Conservation (phyloP, 1,140 invertebrate species). For the Scylla paramamosain region DNA sequence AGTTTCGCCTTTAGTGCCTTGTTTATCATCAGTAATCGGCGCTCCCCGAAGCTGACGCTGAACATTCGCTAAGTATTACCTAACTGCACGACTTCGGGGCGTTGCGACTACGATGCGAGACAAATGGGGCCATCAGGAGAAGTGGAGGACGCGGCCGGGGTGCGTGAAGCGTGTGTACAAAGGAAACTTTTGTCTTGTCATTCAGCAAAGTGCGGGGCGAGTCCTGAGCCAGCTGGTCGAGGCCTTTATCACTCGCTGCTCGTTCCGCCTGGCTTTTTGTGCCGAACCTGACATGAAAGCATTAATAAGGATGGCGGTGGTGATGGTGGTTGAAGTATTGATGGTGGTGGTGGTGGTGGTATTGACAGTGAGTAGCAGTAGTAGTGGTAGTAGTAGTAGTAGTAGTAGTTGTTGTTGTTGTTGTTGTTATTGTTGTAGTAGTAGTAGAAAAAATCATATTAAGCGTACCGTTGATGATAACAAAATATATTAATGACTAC, state of each 20-base stretch:
- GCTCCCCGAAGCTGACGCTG: background rate
- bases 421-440: no score
- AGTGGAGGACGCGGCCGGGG: background rate
- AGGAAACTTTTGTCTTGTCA: background rate
- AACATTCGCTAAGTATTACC: slow-evolving; percentile 15
- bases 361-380: no score
- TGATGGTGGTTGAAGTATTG: background rate
- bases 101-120: background rate
- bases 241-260: background rate
- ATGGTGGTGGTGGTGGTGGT: no score
- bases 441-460: no score
- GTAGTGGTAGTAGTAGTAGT: no score
- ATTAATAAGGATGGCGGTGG: background rate
- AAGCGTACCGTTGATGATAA: no score
- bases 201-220: background rate
- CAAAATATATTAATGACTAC: no score
- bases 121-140: background rate
- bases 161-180: background rate
- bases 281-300: no score
- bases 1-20: background rate
- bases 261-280: background rate
- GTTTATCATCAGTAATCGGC: slow-evolving; percentile 1
- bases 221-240: background rate
- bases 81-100: slow-evolving; percentile 9
- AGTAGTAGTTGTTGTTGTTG: no score